Base-by-base conservation (phyloP, 2,888 invertebrate species). In the Callimorpha dominula region DNA sequence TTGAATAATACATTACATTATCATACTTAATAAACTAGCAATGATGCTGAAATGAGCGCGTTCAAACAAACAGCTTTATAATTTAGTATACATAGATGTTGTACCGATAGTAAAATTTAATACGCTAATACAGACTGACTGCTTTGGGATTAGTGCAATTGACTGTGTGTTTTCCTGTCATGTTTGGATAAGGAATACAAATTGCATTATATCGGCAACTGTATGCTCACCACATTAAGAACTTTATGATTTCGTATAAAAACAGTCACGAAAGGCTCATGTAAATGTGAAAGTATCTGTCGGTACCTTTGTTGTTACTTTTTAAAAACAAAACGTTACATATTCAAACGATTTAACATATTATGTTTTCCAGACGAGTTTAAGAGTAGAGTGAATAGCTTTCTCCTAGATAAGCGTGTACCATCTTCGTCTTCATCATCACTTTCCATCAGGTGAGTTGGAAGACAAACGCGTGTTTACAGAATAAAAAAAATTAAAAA, bases 91-190 rank as follows among this genome's bases (percentile, higher is more conserved):
- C 9, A 60, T 31, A 65, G 15, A 65, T 50, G 0, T 65, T 65
- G 65, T 49, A 65, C 3, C 50, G 11, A 54, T 40, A 31, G 11
- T 42, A 17, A 67, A 67, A 40, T 42, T 11, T 67, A 67, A 52
- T 65, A 65, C n/a, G 43, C 65, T 49, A 46, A 65, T 67, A 67
- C 31, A 14, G 42, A 54, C 17, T 67, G 49, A 54, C n/a, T 20
- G 46, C n/a, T 46, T 43, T 64, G n/a, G n/a, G 4, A 46, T 31
- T 31, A 31, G 31, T 31, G 2, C 64, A 20, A 64, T 46, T 64
- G n/a, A 46, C 43, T 46, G 43, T n/a, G 14, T 54, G 54, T 57
- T 57, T 65, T 65, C 40, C 46, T n/a, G 64, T 65, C 42, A 65
- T 43, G 43, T 65, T 65, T 65, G 64, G 7, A 17, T n/a, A 46